Base-by-base conservation (phyloP, 2,888 invertebrate genomes). In the Caradrina kadenii region DNA sequence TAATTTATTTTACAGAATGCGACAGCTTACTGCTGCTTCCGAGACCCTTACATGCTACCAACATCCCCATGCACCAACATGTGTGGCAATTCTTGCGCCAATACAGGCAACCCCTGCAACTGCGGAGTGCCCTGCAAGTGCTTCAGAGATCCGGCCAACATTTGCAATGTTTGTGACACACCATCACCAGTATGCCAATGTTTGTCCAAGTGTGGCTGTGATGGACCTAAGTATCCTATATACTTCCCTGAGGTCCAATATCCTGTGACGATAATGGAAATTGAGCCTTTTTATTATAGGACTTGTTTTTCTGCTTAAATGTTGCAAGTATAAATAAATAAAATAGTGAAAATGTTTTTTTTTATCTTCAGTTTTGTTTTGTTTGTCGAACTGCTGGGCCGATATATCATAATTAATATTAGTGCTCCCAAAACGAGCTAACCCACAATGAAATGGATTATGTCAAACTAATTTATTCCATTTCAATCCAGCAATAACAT, bases 241-340 rank as follows among this genome's bases (percentile, higher is more conserved):
- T 91, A 91, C 68, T 94, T 90, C 76, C 93, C 94, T 0, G 93
- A 93, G 70, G 93, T 93, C 0, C 88, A 88, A 15, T 94, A 93
- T 58, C 93, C 94, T 0, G 60, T 83, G 3, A 79, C 87, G 1
- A 76, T 85, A 0, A 50, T 87, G 3, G 91, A 92, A 10, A 81
- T 89, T 39, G 86, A 85, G 4, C 92, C 92, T 0, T 91, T 85
- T 64, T 92, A 72, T 53, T 90, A 78, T 17, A 80, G 80, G 2
- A 82, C 86, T 5, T 90, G 89, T 69, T 83, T 63, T 19, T 76
- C 19, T 55, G 22, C 52, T 19, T 84, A 67, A 65, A 60, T 62
- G 19, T 42, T 55, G 22, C 50, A 0, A 6, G 56, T 50, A 62
- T 45, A 1, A 73, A 68, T 74, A 67, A 62, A 67, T 52, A 0